Evolutionary conservation across 2,797 vertebrate species (phyloP), one percentile per base, ranked within the genome.

Genomic region (Manis javanica): DNA sequence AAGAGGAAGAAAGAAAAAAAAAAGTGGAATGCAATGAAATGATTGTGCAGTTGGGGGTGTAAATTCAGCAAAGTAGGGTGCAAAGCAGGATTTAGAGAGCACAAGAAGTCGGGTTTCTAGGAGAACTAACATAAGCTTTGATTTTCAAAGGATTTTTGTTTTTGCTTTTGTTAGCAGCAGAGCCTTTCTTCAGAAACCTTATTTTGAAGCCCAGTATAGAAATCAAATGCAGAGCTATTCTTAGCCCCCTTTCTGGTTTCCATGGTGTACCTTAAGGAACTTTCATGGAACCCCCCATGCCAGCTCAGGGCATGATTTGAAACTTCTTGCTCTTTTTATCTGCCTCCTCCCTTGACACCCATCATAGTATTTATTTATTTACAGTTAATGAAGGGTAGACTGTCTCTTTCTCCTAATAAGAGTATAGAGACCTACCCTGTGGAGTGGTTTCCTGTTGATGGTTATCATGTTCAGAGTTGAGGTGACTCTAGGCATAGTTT

Each of bases 81-180:
- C 57, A 88, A 89, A 86, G 53, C 74, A 91, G 68, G 37, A 72
- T 71, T 68, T 81, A 79, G 42, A 90, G 34, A 87, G 34, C 14
- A 90, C 81, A 92, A 51, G 26, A 71, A 81, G 12, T 42, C 87
- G 42, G 4, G n/a, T 75, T 94, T 95, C 95, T 91, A 84, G 79
- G 64, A 96, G 75, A 84, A 81, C 72, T 66, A 66, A 71, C n/a
- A 10, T 69, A 68, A 86, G 24, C 0, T 10, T 39, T 85, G 19
- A 75, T 90, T 94, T 94, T 89, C 79, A 94, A 92, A 91, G 53
- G 66, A 92, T 51, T 93, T 96, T 92, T 94, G 68, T 37, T 91
- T 97, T 95, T 90, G 53, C 72, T 96, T 95, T 90, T 89, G 74
- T 93, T 93, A 93, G 64, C 64, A 71, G 83, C 87, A 59, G 24